phyloP scores from a whole-genome alignment of 2,888 invertebrate genomes.

The Leptura quadrifasciata region DNA sequence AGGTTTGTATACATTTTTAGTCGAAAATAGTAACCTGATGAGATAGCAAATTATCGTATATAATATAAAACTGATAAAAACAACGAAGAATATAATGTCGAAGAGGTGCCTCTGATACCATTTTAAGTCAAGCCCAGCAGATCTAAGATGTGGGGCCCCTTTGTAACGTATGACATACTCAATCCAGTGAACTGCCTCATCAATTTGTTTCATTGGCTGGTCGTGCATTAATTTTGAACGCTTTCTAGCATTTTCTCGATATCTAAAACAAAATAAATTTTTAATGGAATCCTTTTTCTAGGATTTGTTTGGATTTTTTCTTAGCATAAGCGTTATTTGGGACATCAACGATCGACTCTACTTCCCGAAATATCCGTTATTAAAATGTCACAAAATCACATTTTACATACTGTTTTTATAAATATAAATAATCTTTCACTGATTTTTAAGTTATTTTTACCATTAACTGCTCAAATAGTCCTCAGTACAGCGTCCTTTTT shows the following conservation, averaged over 20 bases:
- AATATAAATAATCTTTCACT: too few relatives aligned
- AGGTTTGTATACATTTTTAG: neutral
- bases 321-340: too few relatives aligned
- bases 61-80: neutral
- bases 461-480: too few relatives aligned
- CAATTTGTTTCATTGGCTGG: slow-evolving; percentile 60
- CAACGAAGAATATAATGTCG: slow-evolving; percentile 54
- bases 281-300: neutral
- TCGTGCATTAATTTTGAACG: slow-evolving; percentile 60
- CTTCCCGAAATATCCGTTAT: too few relatives aligned
- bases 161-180: slow-evolving; percentile 62
- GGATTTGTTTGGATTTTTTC: too few relatives aligned
- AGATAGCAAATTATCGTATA: neutral
- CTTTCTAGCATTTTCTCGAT: slow-evolving; percentile 52
- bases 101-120: slow-evolving; percentile 62
- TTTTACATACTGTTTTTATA: too few relatives aligned
- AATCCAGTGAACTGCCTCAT: slow-evolving; percentile 63
- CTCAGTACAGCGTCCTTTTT: too few relatives aligned
- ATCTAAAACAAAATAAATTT: slow-evolving; percentile 49
- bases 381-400: too few relatives aligned
- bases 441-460: too few relatives aligned
- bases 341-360: too few relatives aligned
- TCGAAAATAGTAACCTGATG: neutral
- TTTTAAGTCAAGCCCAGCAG: slow-evolving; percentile 55
- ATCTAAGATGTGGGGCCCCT: slow-evolving; percentile 61